phyloP scores from a whole-genome alignment of 2,888 invertebrate genomes.

The Teinopalpus imperialis region DNA sequence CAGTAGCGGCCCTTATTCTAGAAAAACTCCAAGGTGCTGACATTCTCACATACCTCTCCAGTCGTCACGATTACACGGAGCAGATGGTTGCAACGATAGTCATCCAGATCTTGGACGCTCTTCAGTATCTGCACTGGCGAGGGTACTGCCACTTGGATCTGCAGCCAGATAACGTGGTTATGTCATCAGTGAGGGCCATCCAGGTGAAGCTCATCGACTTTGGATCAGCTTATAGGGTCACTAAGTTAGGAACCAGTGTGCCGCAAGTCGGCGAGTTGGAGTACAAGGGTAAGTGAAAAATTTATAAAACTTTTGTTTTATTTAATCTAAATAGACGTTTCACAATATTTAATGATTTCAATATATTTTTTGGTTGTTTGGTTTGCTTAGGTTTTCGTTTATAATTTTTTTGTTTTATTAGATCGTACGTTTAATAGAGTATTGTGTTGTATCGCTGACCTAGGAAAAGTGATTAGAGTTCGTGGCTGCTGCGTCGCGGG shows the following conservation, averaged over 20 bases:
- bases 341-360: no score
- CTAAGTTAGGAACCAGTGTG: constrained; percentile 88
- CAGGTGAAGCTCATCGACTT: constrained; percentile 96
- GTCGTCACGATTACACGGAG: constrained; percentile 95
- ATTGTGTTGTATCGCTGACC: no score
- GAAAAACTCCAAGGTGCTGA: constrained; percentile 96
- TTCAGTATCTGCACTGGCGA: constrained; percentile 97
- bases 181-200: constrained; percentile 91
- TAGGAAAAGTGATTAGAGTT: no score
- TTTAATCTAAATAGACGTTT: no score
- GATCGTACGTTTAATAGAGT: no score
- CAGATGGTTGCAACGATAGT: constrained; percentile 94
- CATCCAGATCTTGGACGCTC: constrained; percentile 92
- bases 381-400: no score
- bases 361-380: no score
- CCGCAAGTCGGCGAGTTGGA: constrained; percentile 88
- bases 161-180: constrained; percentile 97
- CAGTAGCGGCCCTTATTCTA: constrained; percentile 87
- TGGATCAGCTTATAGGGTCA: constrained; percentile 91
- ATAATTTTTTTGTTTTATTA: no score
- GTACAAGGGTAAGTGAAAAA: constrained; percentile 82
- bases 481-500: no score
- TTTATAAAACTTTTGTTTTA: no score
- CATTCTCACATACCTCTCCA: constrained; percentile 93
- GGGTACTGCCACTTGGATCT: constrained; percentile 94